Conservation (phyloP, 2,113 vertebrate species). For the Pelecanoides urinatrix region DNA sequence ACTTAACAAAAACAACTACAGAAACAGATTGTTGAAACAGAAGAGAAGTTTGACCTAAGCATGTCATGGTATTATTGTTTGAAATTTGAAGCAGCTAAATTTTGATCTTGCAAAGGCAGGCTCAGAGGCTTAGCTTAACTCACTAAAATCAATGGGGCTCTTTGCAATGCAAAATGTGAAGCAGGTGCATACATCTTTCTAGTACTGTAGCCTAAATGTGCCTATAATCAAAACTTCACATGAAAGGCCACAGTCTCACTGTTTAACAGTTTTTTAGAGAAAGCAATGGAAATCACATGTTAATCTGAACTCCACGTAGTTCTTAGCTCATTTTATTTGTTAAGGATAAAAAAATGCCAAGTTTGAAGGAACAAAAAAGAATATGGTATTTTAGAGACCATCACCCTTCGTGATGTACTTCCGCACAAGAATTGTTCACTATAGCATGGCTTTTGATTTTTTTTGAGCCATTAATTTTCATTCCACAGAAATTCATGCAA, state of each 20-base stretch:
- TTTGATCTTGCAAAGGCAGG: not conserved
- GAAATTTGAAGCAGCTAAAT: conserved; percentile 31
- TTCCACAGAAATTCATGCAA: not conserved
- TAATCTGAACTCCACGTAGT: conserved; percentile 20
- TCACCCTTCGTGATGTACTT: not conserved
- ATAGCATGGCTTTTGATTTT: not conserved
- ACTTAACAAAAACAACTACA: conserved; percentile 30
- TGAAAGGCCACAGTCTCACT: not conserved
- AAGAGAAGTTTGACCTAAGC: conserved; percentile 22
- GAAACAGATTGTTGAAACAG: conserved; percentile 36
- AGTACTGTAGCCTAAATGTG: not conserved
- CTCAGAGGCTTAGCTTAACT: not conserved
- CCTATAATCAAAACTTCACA: not conserved
- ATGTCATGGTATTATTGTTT: conserved; percentile 3
- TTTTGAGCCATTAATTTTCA: not conserved
- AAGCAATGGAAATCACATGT: conserved; percentile 8
- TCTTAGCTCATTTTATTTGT: not conserved
- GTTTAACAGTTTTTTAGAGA: conserved; percentile 16
- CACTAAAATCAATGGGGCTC: not conserved
- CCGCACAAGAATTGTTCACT: not conserved
- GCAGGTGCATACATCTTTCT: not conserved
- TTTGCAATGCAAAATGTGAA: not conserved
- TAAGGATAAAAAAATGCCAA: not conserved
- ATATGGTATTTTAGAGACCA: conserved; percentile 6
- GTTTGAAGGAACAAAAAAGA: not conserved